phyloP scores from a whole-genome alignment of 2,113 vertebrate species.

The Dasyornis broadbenti region DNA sequence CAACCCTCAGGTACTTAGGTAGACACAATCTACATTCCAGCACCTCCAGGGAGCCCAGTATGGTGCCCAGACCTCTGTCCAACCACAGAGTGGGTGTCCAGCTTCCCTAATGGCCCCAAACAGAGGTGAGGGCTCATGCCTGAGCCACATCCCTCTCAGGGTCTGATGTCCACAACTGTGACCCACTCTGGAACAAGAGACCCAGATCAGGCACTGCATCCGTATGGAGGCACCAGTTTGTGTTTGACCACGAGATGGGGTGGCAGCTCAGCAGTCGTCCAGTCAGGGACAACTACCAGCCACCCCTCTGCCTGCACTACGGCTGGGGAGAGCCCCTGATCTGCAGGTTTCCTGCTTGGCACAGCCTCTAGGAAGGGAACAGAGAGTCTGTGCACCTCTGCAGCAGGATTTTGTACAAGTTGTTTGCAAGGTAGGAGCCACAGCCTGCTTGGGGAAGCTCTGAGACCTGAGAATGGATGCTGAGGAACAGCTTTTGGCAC shows the following conservation, averaged over 20 bases:
- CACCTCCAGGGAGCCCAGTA: neutral
- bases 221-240: neutral
- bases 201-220: neutral
- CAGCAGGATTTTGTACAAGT: neutral
- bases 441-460: neutral
- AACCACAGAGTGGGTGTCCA: neutral
- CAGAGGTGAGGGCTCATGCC: neutral
- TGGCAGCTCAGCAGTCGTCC: slow-evolving; percentile 15
- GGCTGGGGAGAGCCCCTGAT: neutral
- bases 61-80: neutral
- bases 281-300: neutral
- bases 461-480: neutral
- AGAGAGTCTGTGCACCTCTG: neutral
- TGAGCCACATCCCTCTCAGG: neutral
- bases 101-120: neutral
- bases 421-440: neutral
- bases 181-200: neutral
- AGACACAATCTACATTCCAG: neutral
- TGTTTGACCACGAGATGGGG: slow-evolving; percentile 35
- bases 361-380: neutral
- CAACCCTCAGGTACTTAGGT: neutral
- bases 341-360: neutral
- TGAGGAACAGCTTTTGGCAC: neutral
- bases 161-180: neutral
- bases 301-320: neutral